Evolutionary conservation across 2,797 vertebrate species (phyloP), one percentile per base, ranked within the genome.

Genomic region (Helarctos malayanus): DNA sequence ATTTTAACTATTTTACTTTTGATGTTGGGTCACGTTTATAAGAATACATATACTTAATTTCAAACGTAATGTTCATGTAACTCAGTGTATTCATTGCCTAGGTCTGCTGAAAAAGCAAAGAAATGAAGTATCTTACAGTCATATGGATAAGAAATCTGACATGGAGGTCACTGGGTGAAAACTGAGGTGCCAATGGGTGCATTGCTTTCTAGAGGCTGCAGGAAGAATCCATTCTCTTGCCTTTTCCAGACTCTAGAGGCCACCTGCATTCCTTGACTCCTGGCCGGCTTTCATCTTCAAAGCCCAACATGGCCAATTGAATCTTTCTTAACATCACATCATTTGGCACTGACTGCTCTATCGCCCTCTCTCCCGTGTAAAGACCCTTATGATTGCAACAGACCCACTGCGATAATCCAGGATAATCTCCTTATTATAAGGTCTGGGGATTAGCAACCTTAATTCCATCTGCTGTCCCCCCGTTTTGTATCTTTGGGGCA

Each of bases 161-260:
- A 5, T 2, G 3, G 19, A 23, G 23, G 3, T 73, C 57, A 47
- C 23, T 19, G 21, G 16, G 32, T 5, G 57, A 21, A 19, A 65
- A 29, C 32, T 49, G 19, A 19, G 14, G 14, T 19, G 12, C 5
- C 16, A 7, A 1, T 16, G 25, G 2, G 5, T 29, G 2, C 25
- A 0, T 15, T 13, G 18, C 32, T 49, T 35, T 49, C 75, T 15
- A 35, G 35, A 79, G 29, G n/a, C 5, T 38, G 19, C 9, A 1
- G 25, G n/a, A 13, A 32, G 18, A 57, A 35, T 71, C 32, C 7
- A 1, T 38, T 52, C 52, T 21, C 35, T 25, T 25, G 3, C 45
- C n/a, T 68, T 54, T 57, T 27, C 47, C 69, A 29, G 35, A 21
- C 8, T 71, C 45, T 38, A 19, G 18, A 85, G 25, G 45, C 12